Percentiles rank a stretch among this genome's conserved stretches.
Evolutionary conservation across 2,888 invertebrate species (phyloP).

Genomic region (Gasteruption jaculator): DNA sequence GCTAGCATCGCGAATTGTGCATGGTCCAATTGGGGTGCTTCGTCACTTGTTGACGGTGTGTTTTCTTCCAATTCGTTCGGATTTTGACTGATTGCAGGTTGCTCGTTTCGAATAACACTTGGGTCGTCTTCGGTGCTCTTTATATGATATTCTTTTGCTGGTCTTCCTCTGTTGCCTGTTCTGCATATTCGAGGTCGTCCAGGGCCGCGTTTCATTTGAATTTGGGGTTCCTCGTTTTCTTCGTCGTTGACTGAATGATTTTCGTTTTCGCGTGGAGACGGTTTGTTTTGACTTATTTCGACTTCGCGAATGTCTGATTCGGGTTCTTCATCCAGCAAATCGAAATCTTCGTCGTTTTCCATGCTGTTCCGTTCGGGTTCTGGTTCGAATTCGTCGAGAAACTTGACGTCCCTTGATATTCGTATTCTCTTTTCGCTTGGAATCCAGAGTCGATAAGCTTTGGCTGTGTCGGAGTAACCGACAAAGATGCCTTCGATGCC

Average conservation of each 20-base stretch:
- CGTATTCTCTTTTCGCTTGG: slow-evolving; percentile 18
- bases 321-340: too few species aligned
- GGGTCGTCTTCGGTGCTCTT: too few species aligned
- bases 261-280: too few species aligned
- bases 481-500: slow-evolving; percentile 13
- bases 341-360: not conserved
- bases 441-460: slow-evolving; percentile 22
- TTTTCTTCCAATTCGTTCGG: not conserved
- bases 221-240: slow-evolving; percentile 4
- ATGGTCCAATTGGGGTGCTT: slow-evolving; percentile 6
- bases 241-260: too few species aligned
- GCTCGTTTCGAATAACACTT: too few species aligned
- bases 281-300: too few species aligned
- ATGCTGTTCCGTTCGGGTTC: too few species aligned
- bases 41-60: not conserved
- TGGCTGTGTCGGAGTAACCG: too few species aligned
- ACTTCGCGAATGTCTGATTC: too few species aligned
- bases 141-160: slow-evolving; percentile 14
- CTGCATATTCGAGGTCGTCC: slow-evolving; percentile 16
- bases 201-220: slow-evolving; percentile 6
- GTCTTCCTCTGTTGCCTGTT: slow-evolving; percentile 19
- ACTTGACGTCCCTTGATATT: slow-evolving; percentile 16
- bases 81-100: not conserved
- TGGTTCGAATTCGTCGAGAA: too few species aligned
- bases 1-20: slow-evolving; percentile 1